phyloP scores from a whole-genome alignment of 2,113 vertebrate genomes.

The Anolis carolinensis region DNA sequence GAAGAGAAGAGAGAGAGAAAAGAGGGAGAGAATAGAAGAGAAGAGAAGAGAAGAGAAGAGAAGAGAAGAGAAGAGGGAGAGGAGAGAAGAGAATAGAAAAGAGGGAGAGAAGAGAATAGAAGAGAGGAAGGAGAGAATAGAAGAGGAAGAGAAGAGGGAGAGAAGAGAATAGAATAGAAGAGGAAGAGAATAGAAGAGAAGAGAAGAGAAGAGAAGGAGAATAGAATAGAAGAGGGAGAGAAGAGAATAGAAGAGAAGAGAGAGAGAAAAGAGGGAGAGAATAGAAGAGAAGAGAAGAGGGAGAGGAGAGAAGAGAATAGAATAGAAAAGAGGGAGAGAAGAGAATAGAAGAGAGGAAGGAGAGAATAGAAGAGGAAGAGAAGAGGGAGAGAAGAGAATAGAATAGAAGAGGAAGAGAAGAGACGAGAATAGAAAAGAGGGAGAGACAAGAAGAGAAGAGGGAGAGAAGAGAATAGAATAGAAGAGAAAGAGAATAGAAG shows the following conservation, averaged over 20 bases:
- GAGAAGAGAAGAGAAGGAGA: neutral
- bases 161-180: no score
- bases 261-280: no score
- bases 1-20: neutral
- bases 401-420: neutral
- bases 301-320: no score
- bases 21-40: fast-evolving
- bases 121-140: no score
- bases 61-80: fast-evolving
- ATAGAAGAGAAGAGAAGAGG: no score
- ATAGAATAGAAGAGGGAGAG: no score
- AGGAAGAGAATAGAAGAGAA: neutral
- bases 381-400: no score
- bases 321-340: no score
- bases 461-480: no score
- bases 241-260: neutral
- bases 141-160: neutral
- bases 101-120: neutral
- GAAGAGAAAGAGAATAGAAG: no score
- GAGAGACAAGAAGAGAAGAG: no score
- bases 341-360: neutral
- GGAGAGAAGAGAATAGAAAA: fast-evolving
- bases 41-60: fast-evolving
- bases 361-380: no score
- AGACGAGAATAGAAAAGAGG: neutral